Conservation (phyloP, 2,888 invertebrate species). For the Trissolcus japonicus region DNA sequence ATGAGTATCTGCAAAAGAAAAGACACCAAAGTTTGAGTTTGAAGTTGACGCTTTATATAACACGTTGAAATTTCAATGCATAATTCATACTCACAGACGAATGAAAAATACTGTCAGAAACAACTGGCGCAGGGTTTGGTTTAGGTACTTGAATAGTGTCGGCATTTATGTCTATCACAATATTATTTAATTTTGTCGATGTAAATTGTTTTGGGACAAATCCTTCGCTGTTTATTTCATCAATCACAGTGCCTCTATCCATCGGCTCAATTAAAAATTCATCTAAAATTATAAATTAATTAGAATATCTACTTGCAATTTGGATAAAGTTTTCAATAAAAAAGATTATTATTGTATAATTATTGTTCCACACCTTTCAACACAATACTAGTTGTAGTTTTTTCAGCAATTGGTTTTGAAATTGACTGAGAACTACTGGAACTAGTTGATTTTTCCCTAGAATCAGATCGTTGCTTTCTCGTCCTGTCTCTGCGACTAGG, state of each 20-base stretch:
- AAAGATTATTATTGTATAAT: too few relatives aligned
- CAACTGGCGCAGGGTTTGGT: slow-evolving; percentile 64
- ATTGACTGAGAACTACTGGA: slow-evolving; percentile 71
- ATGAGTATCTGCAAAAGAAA: slow-evolving; percentile 79
- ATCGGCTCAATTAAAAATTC: slow-evolving; percentile 71
- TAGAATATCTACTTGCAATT: background rate
- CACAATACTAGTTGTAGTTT: slow-evolving; percentile 46
- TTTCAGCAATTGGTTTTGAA: slow-evolving; percentile 59
- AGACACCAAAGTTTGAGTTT: slow-evolving; percentile 65
- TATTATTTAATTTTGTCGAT: slow-evolving; percentile 81
- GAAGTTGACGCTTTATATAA: background rate
- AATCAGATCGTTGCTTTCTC: slow-evolving; percentile 66
- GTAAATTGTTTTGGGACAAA: slow-evolving; percentile 80
- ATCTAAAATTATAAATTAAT: slow-evolving; percentile 60
- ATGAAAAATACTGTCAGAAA: slow-evolving; percentile 72
- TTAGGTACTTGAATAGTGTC: slow-evolving; percentile 84
- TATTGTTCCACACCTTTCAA: slow-evolving; percentile 64
- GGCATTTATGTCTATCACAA: slow-evolving; percentile 84
- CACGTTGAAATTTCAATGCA: too few relatives aligned
- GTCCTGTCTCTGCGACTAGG: slow-evolving; percentile 62
- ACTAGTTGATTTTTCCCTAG: slow-evolving; percentile 72
- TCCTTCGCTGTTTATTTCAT: slow-evolving; percentile 83
- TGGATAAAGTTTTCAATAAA: too few relatives aligned
- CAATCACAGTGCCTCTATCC: slow-evolving; percentile 78
- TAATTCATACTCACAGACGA: slow-evolving; percentile 65